Conservation (phyloP, 2,113 vertebrate species). For the Leptodactylus fuscus region DNA sequence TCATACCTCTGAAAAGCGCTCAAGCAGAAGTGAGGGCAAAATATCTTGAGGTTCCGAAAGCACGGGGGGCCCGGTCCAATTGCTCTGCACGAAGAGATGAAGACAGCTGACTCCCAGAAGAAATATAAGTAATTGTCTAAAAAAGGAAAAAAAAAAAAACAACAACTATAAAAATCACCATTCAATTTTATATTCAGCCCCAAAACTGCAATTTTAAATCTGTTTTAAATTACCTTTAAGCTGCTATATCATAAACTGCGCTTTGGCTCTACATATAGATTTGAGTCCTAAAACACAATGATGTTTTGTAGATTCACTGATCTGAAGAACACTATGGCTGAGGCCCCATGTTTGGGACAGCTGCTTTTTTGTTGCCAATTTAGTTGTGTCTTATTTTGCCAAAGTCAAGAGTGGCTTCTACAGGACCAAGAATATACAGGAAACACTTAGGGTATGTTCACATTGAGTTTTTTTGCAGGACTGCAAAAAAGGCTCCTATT, state of each 20-base stretch:
- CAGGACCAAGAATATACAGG: too few species aligned
- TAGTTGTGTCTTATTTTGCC: too few species aligned
- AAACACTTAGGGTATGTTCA: too few species aligned
- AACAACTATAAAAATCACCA: slow-evolving; percentile 23
- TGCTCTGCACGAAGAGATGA: slow-evolving; percentile 91
- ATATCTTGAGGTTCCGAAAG: slow-evolving; percentile 77
- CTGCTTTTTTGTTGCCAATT: too few species aligned
- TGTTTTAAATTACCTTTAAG: accelerated
- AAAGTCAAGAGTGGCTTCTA: too few species aligned
- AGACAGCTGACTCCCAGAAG: slow-evolving; percentile 86
- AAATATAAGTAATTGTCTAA: slow-evolving; percentile 82
- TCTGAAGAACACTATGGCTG: too few species aligned
- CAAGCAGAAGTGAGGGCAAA: slow-evolving; percentile 77
- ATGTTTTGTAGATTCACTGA: too few species aligned
- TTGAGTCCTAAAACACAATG: too few species aligned
- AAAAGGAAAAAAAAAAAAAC: slow-evolving; percentile 5
- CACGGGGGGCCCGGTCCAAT: slow-evolving; percentile 92
- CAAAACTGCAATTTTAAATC: background rate
- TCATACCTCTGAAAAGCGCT: slow-evolving; percentile 80
- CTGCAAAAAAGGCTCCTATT: too few species aligned
- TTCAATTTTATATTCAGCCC: background rate
- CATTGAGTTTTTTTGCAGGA: too few species aligned
- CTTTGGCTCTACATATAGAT: background rate
- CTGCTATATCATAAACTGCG: background rate
- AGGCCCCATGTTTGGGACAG: too few species aligned